A percentile compares a stretch with the other conserved stretches of the same genome.
These are phyloP conservation scores for Caenorhabditis sulstoni DNA, from an alignment of 2,888 invertebrate species.

Conservation along the genomic window DNA sequence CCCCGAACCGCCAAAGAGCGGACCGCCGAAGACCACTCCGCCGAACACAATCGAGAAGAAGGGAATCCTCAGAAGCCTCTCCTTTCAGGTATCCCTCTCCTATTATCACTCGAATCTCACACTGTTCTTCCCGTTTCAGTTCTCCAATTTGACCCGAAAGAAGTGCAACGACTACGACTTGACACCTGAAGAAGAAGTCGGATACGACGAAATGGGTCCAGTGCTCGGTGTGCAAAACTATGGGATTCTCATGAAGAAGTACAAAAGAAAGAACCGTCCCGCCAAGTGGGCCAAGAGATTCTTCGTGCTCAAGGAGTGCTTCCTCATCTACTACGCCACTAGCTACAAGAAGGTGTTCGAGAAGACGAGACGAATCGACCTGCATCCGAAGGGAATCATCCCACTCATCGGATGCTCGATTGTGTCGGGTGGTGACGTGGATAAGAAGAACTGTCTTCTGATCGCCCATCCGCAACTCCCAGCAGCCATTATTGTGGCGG, in stretches of 20 bases:
- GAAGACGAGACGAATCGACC: constrained; percentile 71
- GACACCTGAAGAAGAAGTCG: constrained; percentile 63
- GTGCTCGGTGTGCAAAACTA: constrained; percentile 73
- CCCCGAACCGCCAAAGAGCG: constrained; percentile 57
- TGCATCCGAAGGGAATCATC: constrained; percentile 76
- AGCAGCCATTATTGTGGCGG: constrained; percentile 72
- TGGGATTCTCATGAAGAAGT: constrained; percentile 73
- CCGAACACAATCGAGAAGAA: constrained; percentile 64
- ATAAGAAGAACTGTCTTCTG: constrained; percentile 73
- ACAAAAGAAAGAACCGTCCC: constrained; percentile 73
- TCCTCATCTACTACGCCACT: constrained; percentile 81
- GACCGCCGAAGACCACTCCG: constrained; percentile 55
- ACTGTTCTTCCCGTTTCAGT: constrained; percentile 31
- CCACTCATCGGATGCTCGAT: constrained; percentile 77
- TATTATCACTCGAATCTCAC: too few species aligned
- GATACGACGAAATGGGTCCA: constrained; percentile 69
- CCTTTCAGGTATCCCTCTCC: constrained; percentile 68
- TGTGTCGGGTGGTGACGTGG: constrained; percentile 75
- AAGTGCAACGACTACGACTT: constrained; percentile 66
- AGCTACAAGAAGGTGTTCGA: constrained; percentile 69
- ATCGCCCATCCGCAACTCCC: constrained; percentile 76
- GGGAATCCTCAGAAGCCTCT: constrained; percentile 73
- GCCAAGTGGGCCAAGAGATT: constrained; percentile 81
- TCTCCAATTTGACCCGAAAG: constrained; percentile 65
- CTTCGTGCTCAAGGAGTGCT: constrained; percentile 83